These are phyloP conservation scores for Eulemur coronatus DNA, from an alignment of 2,797 vertebrate genomes.

Conservation along the genomic window DNA sequence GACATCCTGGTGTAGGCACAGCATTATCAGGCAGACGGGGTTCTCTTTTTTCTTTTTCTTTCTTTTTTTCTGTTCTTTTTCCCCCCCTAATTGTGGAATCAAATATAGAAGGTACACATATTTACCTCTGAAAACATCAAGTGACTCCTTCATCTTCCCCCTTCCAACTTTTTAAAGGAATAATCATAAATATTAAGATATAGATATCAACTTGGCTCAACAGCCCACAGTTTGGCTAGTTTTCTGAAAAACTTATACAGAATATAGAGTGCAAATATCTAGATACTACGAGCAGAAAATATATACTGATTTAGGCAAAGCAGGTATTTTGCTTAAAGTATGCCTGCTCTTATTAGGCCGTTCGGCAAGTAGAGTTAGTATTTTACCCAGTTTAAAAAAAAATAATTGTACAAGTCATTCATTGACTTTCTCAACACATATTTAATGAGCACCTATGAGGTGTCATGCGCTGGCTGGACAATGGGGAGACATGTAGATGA, in stretches of 20 bases:
- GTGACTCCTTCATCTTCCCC: neutral
- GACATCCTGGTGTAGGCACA: rapidly evolving
- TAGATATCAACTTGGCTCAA: slow-evolving; percentile 12
- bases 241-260: slow-evolving; percentile 20
- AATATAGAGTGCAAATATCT: neutral
- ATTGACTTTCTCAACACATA: neutral
- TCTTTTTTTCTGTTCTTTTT: neutral
- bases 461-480: neutral
- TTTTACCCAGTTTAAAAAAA: neutral
- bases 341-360: neutral
- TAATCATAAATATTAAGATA: slow-evolving; percentile 8
- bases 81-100: neutral
- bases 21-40: neutral
- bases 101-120: neutral
- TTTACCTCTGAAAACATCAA: neutral
- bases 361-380: neutral
- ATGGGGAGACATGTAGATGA: rapidly evolving
- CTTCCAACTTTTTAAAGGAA: slow-evolving; percentile 14
- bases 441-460: neutral
- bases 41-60: neutral
- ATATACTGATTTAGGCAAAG: neutral
- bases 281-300: neutral
- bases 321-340: neutral
- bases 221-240: neutral
- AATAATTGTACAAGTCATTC: neutral